These are phyloP conservation scores for Drosophila kikkawai DNA, from an alignment of 1,140 invertebrate species.

Conservation along the genomic window DNA sequence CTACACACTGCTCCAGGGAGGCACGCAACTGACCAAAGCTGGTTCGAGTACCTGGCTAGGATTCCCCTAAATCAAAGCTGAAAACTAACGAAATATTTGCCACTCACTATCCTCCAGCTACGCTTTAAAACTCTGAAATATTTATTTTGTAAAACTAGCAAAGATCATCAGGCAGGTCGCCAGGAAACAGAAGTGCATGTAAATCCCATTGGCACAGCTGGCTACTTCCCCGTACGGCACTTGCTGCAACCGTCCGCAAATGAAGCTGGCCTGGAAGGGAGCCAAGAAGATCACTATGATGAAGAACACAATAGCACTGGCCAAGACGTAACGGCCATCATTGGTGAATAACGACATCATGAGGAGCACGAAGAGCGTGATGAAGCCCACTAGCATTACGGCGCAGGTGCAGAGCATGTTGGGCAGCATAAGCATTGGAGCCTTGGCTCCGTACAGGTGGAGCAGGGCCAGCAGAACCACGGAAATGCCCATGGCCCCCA, in stretches of 20 bases:
- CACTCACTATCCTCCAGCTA: too few species aligned
- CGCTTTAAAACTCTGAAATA: neutral
- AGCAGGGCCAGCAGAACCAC: neutral
- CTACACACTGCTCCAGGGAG: too few species aligned
- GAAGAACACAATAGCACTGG: neutral
- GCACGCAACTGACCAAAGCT: too few species aligned
- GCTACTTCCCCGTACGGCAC: slow-evolving; percentile 6
- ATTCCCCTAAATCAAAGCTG: too few species aligned
- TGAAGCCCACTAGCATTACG: neutral
- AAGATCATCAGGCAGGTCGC: slow-evolving; percentile 2
- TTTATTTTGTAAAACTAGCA: neutral
- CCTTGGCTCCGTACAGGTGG: slow-evolving; percentile 11
- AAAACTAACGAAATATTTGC: too few species aligned
- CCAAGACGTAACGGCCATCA: neutral
- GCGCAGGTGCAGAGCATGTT: slow-evolving; percentile 6
- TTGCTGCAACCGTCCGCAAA: neutral
- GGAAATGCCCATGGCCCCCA: neutral
- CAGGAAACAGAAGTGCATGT: slow-evolving; percentile 14
- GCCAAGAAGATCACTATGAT: neutral
- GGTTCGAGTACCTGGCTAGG: too few species aligned
- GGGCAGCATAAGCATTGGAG: neutral
- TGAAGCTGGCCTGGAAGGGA: slow-evolving; percentile 1
- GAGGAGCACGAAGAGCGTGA: slow-evolving; percentile 2
- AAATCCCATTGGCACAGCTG: slow-evolving; percentile 2
- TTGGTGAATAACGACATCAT: neutral